Conservation (phyloP, 2,113 vertebrate species). For the Cathartes aura region DNA sequence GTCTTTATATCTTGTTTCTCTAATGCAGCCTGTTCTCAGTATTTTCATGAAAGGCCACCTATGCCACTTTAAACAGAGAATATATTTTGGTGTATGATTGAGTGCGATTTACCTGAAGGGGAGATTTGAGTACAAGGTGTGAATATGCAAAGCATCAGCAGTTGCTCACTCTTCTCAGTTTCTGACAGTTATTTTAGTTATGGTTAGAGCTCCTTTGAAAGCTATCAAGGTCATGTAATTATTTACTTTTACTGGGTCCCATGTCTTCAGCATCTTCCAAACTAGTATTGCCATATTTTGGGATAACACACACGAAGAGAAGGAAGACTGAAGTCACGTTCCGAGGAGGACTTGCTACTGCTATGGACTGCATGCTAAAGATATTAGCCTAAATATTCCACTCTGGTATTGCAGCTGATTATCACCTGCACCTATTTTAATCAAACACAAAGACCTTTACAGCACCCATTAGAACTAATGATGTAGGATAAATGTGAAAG, state of each 20-base stretch:
- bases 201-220: neutral
- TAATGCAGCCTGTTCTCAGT: neutral
- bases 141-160: neutral
- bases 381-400: neutral
- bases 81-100: neutral
- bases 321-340: neutral
- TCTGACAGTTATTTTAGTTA: neutral
- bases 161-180: neutral
- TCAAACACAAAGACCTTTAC: neutral
- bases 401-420: neutral
- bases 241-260: neutral
- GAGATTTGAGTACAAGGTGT: neutral
- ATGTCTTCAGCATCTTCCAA: neutral
- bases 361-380: neutral
- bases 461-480: neutral
- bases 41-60: neutral
- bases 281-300: neutral
- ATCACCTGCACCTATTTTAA: neutral
- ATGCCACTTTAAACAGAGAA: neutral
- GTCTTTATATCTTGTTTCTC: neutral
- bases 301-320: neutral
- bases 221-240: neutral
- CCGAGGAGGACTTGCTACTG: rapidly evolving
- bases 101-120: neutral
- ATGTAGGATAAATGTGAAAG: neutral